phyloP scores from a whole-genome alignment of 2,888 invertebrate genomes.

The Phyllotreta cruciferae region DNA sequence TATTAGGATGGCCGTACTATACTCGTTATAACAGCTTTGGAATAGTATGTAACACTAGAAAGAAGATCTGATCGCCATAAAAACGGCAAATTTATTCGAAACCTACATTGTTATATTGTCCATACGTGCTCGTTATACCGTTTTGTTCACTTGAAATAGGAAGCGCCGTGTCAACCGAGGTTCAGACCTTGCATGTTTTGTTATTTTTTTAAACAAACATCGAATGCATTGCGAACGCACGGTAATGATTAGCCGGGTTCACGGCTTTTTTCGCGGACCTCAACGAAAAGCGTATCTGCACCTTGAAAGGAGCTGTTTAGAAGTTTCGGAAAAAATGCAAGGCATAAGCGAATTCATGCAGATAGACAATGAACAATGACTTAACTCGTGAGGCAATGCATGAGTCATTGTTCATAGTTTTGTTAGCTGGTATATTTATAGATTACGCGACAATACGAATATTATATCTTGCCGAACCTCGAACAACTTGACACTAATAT shows the following conservation, averaged over 20 bases:
- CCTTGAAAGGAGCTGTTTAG: constrained; percentile 3
- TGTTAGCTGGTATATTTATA: too few species aligned
- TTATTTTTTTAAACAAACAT: neutral
- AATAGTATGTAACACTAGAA: too few species aligned
- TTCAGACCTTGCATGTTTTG: constrained; percentile 10
- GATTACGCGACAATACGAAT: too few species aligned
- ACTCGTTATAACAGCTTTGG: too few species aligned
- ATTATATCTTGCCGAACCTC: too few species aligned
- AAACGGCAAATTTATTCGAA: neutral
- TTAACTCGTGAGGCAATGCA: neutral
- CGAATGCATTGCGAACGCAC: too few species aligned
- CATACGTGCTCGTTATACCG: too few species aligned
- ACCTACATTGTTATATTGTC: too few species aligned
- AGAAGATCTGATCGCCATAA: neutral
- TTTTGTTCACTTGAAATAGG: neutral
- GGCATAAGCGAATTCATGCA: constrained; percentile 6
- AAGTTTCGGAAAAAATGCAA: neutral
- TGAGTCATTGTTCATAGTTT: neutral
- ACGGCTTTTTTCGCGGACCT: neutral
- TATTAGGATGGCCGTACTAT: too few species aligned
- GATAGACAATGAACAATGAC: constrained; percentile 1
- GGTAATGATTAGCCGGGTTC: too few species aligned
- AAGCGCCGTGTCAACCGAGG: neutral
- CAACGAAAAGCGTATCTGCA: neutral
- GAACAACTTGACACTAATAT: too few species aligned